These are phyloP conservation scores for Neria commutata DNA, from an alignment of 2,888 invertebrate species.

Conservation along the genomic window DNA sequence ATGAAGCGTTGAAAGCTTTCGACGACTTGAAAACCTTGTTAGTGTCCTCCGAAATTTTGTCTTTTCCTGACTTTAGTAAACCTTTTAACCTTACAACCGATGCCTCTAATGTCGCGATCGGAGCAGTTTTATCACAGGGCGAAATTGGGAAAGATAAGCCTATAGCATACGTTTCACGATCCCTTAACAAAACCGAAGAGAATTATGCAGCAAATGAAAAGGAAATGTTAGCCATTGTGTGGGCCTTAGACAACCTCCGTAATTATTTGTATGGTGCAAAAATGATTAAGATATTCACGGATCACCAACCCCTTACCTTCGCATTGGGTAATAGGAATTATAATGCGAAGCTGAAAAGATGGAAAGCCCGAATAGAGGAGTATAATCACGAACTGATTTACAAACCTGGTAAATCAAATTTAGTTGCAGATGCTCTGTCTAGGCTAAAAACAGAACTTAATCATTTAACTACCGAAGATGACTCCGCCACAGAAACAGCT, in stretches of 20 bases:
- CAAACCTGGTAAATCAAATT: constrained; percentile 18
- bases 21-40: constrained; percentile 19
- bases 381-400: constrained; percentile 22
- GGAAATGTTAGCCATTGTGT: constrained; percentile 23
- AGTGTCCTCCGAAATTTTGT: constrained; percentile 21
- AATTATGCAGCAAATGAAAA: constrained; percentile 10
- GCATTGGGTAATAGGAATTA: not conserved
- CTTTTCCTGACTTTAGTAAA: constrained; percentile 30
- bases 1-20: constrained; percentile 22
- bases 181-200: constrained; percentile 3
- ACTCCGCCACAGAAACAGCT: not conserved
- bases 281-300: constrained; percentile 8
- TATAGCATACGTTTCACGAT: constrained; percentile 13
- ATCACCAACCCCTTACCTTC: constrained; percentile 18
- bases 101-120: constrained; percentile 27
- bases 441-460: constrained; percentile 8
- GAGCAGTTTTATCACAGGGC: constrained; percentile 20
- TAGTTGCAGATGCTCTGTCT: constrained; percentile 18
- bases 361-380: constrained; percentile 20
- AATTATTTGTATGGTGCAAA: constrained; percentile 24
- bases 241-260: constrained; percentile 23
- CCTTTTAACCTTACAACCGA: constrained; percentile 29
- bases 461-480: not conserved
- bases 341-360: constrained; percentile 19
- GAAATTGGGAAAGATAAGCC: constrained; percentile 12